These are phyloP conservation scores for Poecile montanus DNA, from an alignment of 2,797 vertebrate species.

Conservation along the genomic window DNA sequence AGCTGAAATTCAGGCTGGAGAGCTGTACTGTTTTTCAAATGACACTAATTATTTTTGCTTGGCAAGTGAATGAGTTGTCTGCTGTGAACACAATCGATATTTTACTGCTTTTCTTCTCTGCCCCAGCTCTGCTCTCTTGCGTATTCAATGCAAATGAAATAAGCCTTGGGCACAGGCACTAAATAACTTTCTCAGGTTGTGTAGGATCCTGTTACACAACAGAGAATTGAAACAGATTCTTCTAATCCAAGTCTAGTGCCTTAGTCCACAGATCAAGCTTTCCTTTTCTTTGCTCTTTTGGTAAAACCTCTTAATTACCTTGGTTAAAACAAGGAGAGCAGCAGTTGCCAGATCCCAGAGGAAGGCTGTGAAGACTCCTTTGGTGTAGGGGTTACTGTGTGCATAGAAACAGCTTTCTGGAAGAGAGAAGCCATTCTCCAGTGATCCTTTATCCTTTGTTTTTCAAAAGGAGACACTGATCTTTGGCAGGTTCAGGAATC, in stretches of 20 bases:
- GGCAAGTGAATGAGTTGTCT: not conserved
- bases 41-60: not conserved
- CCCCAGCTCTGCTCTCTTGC: not conserved
- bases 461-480: not conserved
- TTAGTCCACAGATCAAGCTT: not conserved
- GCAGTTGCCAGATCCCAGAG: not conserved
- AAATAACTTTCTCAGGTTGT: not conserved
- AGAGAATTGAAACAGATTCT: not conserved
- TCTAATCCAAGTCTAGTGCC: not conserved
- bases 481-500: not conserved
- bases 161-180: not conserved
- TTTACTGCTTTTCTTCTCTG: conserved; percentile 5
- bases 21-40: not conserved
- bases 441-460: not conserved
- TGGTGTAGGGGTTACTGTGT: not conserved
- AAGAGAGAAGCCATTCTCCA: not conserved
- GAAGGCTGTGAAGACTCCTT: not conserved
- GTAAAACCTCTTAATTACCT: not conserved
- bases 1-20: not conserved
- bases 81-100: not conserved
- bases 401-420: not conserved
- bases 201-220: not conserved
- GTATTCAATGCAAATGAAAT: not conserved
- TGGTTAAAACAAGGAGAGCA: not conserved
- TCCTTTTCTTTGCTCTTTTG: not conserved